A percentile compares a stretch with the other conserved stretches of the same genome.
These are phyloP conservation scores for Coenonympha arcania DNA, from an alignment of 2,888 invertebrate genomes.

Conservation along the genomic window DNA sequence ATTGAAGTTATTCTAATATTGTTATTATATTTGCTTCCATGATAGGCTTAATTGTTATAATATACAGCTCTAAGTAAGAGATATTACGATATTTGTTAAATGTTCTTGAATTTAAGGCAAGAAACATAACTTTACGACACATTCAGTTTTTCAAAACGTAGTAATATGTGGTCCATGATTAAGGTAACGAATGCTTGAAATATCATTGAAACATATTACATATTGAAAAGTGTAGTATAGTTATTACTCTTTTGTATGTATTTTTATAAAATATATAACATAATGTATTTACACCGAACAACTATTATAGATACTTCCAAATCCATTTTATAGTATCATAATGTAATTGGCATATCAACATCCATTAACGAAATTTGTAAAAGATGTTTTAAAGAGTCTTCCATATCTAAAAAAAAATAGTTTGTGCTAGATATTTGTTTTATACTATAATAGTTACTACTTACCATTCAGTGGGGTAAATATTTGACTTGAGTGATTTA, in stretches of 20 bases:
- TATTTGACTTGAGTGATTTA: constrained; percentile 40
- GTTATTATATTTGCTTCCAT: constrained; percentile 70
- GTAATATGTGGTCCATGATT: constrained; percentile 54
- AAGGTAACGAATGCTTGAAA: constrained; percentile 53
- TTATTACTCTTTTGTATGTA: constrained; percentile 66
- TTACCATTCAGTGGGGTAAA: constrained; percentile 48
- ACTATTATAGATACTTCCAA: constrained; percentile 66
- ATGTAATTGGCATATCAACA: constrained; percentile 74
- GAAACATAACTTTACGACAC: constrained; percentile 21
- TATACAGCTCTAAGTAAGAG: constrained; percentile 45
- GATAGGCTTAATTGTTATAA: constrained; percentile 64
- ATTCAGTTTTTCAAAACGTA: constrained; percentile 23
- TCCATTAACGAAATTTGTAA: constrained; percentile 66
- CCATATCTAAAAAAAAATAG: constrained; percentile 72
- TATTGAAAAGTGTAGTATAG: constrained; percentile 53
- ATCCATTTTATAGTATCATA: constrained; percentile 48
- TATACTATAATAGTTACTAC: constrained; percentile 43
- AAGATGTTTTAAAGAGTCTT: constrained; percentile 62
- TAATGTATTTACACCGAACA: constrained; percentile 65
- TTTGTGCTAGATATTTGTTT: constrained; percentile 59
- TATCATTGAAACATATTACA: constrained; percentile 72
- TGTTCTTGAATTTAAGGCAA: constrained; percentile 33
- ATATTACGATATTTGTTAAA: constrained; percentile 41
- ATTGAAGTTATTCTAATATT: constrained; percentile 56
- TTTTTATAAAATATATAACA: constrained; percentile 72